Evolutionary conservation across 1,140 invertebrate genomes (phyloP), one percentile per base, ranked within the genome.

Genomic region (Monochamus saltuarius): DNA sequence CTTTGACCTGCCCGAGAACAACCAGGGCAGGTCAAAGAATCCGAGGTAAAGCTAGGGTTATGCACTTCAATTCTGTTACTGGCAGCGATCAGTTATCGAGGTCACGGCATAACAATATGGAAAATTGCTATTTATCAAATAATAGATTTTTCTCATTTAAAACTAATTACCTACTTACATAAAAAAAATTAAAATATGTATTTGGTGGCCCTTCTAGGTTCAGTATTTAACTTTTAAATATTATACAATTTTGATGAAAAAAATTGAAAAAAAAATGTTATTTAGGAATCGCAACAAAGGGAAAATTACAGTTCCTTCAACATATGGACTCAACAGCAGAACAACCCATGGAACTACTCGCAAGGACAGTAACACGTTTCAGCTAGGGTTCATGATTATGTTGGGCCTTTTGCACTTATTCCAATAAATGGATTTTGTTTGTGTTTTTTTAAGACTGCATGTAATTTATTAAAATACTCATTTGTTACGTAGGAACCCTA

Each of bases 351-450:
- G 61, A 58, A 43, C 17, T 62, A 62, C 54, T 52, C 54, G 1
- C 43, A 58, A 50, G 55, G 47, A 43, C 54, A 47, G 13, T 62
- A 51, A 61, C 51, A 39, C 14, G 4, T 56, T 57, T 52, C 29
- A 17, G 43, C 34, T 14, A 17, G 16, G 10, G 19, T 53, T 40
- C 56, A 37, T 49, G 17, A 39, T 40, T 50, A 37, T 49, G 10
- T 34, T 60, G 29, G 58, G 59, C 52, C 59, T 50, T 56, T 61
- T 55, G 59, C 59, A 61, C 59, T 61, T 61, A 61, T 61, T 54
- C 46, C 46, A 55, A 36, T 29, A 10, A 36, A 14, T 13, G 1
- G 42, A 56, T 37, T 19, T 36, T 56, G 53, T 45, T 61, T 54
- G 52, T 47, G 53, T 61, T 49, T 56, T 61, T 61, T 39, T 47